Percentiles rank a stretch among this genome's conserved stretches.
phyloP scores from a whole-genome alignment of 2,888 invertebrate genomes.

The Drosophila nr. medialis region DNA sequence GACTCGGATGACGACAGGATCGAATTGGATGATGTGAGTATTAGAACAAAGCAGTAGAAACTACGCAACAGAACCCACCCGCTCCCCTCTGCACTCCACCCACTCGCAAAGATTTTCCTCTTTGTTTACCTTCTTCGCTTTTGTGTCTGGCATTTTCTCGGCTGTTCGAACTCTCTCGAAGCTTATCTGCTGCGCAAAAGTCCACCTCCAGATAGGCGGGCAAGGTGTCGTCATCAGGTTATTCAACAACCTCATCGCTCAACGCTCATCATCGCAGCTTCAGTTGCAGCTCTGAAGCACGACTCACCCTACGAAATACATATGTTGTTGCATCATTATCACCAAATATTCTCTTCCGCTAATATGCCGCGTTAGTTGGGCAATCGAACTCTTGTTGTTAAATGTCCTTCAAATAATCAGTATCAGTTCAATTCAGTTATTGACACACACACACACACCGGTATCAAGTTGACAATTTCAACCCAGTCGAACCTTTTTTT shows the following conservation, averaged over 20 bases:
- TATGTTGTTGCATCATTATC: slow-evolving; percentile 34
- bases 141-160: slow-evolving; percentile 49
- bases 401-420: slow-evolving; percentile 79
- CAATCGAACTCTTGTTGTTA: slow-evolving; percentile 47
- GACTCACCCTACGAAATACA: slow-evolving; percentile 2
- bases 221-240: slow-evolving; percentile 52
- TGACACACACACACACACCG: slow-evolving; percentile 22
- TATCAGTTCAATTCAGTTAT: slow-evolving; percentile 44
- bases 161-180: slow-evolving; percentile 39
- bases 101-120: slow-evolving; percentile 41
- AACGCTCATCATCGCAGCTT: slow-evolving; percentile 35
- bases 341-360: slow-evolving; percentile 31
- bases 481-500: slow-evolving; percentile 38
- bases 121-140: slow-evolving; percentile 73
- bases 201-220: slow-evolving; percentile 33
- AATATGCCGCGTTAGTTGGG: slow-evolving; percentile 45
- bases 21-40: slow-evolving; percentile 92
- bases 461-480: slow-evolving; percentile 43
- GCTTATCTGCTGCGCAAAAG: slow-evolving; percentile 78
- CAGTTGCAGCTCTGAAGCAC: slow-evolving; percentile 9
- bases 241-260: slow-evolving; percentile 52
- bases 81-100: neutral
- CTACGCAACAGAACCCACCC: slow-evolving; percentile 54
- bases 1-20: slow-evolving; percentile 93
- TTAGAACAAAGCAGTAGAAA: slow-evolving; percentile 20